Percentiles rank a stretch among this genome's conserved stretches.
Evolutionary conservation across 2,888 invertebrate species (phyloP).

Genomic region (Tipula helvola): DNA sequence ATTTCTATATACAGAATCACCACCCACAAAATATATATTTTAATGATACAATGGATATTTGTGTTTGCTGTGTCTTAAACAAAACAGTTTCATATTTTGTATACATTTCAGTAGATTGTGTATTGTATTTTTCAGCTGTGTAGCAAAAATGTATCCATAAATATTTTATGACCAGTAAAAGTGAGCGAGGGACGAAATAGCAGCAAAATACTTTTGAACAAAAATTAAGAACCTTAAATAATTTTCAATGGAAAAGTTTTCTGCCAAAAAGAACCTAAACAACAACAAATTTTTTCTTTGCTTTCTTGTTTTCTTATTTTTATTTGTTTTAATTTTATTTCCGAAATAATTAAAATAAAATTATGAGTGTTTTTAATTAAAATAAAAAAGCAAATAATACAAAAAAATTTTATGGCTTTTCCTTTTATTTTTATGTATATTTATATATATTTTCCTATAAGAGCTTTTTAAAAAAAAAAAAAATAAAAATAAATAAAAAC

Average conservation of each 20-base stretch:
- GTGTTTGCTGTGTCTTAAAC: background rate
- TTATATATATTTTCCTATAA: background rate
- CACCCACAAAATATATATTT: background rate
- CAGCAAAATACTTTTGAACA: background rate
- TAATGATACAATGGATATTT: no score
- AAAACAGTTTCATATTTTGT: background rate
- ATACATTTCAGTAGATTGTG: background rate
- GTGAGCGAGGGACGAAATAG: background rate
- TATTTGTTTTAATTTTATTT: background rate
- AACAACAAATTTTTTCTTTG: background rate
- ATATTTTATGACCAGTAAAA: background rate
- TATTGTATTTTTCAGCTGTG: background rate
- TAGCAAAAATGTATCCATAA: background rate
- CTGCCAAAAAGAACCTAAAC: background rate
- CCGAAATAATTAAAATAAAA: background rate
- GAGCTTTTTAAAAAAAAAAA: background rate
- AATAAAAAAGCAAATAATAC: background rate
- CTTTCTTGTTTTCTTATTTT: background rate
- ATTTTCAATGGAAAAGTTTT: background rate
- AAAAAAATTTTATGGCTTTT: background rate
- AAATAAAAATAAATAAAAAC: background rate
- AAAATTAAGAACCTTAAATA: background rate
- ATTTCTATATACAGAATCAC: background rate
- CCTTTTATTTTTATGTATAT: background rate
- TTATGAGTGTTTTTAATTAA: background rate